Evolutionary conservation across 2,113 vertebrate genomes (phyloP), one percentile per base, ranked within the genome.

Genomic region (Dasyurus viverrinus): DNA sequence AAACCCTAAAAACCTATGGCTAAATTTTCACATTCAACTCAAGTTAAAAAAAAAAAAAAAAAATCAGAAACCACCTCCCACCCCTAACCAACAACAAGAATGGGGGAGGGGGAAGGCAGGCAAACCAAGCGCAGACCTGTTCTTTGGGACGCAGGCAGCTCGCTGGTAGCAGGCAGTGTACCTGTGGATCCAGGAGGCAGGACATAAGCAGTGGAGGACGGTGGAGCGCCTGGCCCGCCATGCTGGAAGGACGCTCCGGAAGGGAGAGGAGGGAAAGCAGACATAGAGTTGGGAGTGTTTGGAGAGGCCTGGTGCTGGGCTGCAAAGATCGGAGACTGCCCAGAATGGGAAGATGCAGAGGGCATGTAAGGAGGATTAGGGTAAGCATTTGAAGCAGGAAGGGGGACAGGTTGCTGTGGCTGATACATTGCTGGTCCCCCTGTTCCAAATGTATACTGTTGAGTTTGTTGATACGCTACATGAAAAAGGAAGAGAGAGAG

Each of bases 111-210:
- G 90, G 90, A 95, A 97, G 97, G 94, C 96, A 96, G 97, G 94
- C 96, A 96, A 98, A 98, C 42, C 89, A 27, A 98, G 98, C 98
- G 99, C 99, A 99, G 99, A 99, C 99, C 99, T 99, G 99, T 99
- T 99, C 98, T 99, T 98, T 99, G 99, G 98, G 99, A 99, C 98
- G 99, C 99, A 95, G 99, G 99, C 98, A 98, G 98, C 97, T 98
- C 99, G 97, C 98, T 98, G 96, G 98, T 93, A 97, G 98, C 98
- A 98, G 98, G 98, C 98, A 98, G 98, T 98, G 99, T 99, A 99
- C 99, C 99, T 99, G 99, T 99, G 98, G 98, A 97, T 99, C 99
- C 99, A 94, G 98, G 95, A 98, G 99, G 99, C 91, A 98, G 99
- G 47, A 98, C 98, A 97, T 99, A 99, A 98, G 98, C 98, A 96